Evolutionary conservation across 2,888 invertebrate genomes (phyloP), one percentile per base, ranked within the genome.

Genomic region (Agrotis clavis): DNA sequence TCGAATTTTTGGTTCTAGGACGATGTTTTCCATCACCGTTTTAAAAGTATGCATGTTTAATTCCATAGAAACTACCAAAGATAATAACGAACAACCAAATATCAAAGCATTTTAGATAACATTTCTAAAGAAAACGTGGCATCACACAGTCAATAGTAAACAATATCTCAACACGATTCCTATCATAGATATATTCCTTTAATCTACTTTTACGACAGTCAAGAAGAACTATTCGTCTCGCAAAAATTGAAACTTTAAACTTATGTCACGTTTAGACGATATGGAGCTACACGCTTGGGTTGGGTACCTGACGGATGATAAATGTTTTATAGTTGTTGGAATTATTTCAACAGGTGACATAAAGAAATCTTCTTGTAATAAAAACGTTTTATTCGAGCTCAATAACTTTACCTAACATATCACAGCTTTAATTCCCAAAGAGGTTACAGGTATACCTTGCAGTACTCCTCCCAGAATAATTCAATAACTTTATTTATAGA

Each of bases 141-240:
- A 11, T 35, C 57, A 50, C 25, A 65, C 5, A 54, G 4, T 2
- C 16, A 56, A 2, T 5, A 14, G 19, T 18, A 7, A 16, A 53
- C 4, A 53, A 35, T 21, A 13, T 11, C 4, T 13, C 25, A 5
- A 51, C 25, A 5, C 9, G 18, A 45, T 19, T 63, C 45, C 5
- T 16, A 54, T 66, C 11, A 19, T 9, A 19, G 9, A 61, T 25
- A 25, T 19, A 19, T 60, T 25, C 19, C 18, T 35, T 7, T 45
- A 21, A 47, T 35, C 18, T 25, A 54, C 18, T 61, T 61, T 71
- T 19, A 69, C 54, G 57, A 59, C 21, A 45, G n/a, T 18, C 19
- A 61, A 45, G 6, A 19, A 7, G 2, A 45, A 21, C 11, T n/a
- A 30, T 7, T 7, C 25, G 3, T 18, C 19, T 11, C 3, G 51